Base-by-base conservation (phyloP, 2,888 invertebrate genomes). In the Aspidiotus destructor region DNA sequence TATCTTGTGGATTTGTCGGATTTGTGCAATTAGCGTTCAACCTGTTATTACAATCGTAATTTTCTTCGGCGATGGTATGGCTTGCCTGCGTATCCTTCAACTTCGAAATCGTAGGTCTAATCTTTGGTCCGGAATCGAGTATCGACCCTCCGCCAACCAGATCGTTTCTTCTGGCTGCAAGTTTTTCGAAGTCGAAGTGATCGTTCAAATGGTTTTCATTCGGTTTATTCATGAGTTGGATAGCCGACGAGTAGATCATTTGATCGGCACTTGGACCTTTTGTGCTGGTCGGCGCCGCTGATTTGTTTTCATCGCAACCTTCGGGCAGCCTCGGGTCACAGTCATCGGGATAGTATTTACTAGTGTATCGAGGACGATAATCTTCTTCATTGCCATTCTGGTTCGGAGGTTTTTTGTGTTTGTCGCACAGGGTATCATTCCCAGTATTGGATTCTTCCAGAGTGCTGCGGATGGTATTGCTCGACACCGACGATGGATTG, bases 41-140 rank as follows among this genome's bases (percentile, higher is more conserved):
- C 13, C 9, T 10, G 17, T 40, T 10, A 11, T 60, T 41, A 8
- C 41, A n/a, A 6, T 57, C 57, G 8, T 28, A 11, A 13, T 7
- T 28, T 1, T 7, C n/a, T 6, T 17, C 42, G n/a, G 17, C 40
- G 9, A 28, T 48, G 17, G 67, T n/a, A 2, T 8, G 11, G 1
- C 1, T 8, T 5, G 40, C 13, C 7, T 17, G 15, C 5, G 54
- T 1, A 15, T 28, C 63, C 16, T 16, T 7, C 13, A 11, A 40
- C 53, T 11, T 48, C 10, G 10, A 11, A 13, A 11, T 11, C 48
- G 11, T 13, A 48, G 10, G 11, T 11, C 11, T n/a, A 11, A n/a
- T n/a, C 40, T 58, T 67, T 3, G 60, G 52, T 40, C 40, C 58
- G 8, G 58, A 67, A 13, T 67, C 67, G 58, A 44, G 52, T 15